phyloP scores from a whole-genome alignment of 2,113 vertebrate species.

The Puffinus mauretanicus region DNA sequence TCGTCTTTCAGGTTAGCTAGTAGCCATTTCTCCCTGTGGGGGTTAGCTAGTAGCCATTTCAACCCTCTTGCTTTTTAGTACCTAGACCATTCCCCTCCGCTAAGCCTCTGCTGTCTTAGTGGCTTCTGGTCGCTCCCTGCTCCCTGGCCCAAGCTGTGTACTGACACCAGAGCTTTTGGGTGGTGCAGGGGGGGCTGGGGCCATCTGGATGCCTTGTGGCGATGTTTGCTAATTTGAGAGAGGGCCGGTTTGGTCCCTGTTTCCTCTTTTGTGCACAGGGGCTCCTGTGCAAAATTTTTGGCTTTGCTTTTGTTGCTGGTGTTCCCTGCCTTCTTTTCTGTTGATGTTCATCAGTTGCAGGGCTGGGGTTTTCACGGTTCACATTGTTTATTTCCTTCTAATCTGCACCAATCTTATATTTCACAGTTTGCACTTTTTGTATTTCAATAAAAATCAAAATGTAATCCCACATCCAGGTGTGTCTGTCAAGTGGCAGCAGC shows the following conservation, averaged over 20 bases:
- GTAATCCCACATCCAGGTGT: constrained; percentile 15
- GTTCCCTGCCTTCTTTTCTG: not conserved
- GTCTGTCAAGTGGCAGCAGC: not conserved
- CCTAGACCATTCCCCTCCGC: not conserved
- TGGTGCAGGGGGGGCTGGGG: not conserved
- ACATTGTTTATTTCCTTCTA: constrained; percentile 59
- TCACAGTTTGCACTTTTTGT: constrained; percentile 81
- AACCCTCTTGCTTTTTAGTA: not conserved
- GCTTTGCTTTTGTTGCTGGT: constrained; percentile 40
- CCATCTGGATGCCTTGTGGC: constrained; percentile 5
- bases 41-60: too few relatives aligned
- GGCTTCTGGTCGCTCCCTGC: not conserved
- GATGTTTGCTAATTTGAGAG: not conserved
- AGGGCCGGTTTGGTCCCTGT: not conserved
- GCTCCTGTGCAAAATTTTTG: not conserved
- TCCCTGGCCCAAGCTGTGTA: not conserved
- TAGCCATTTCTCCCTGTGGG: not conserved
- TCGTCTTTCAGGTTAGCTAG: not conserved
- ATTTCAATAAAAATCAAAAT: constrained; percentile 79
- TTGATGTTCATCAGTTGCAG: not conserved
- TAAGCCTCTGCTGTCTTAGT: not conserved
- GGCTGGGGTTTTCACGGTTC: constrained; percentile 52
- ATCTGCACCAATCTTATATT: constrained; percentile 73
- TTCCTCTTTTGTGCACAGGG: not conserved
- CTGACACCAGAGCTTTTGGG: not conserved